Evolutionary conservation across 2,113 vertebrate genomes (phyloP).

Genomic region (Donacobius atricapilla): DNA sequence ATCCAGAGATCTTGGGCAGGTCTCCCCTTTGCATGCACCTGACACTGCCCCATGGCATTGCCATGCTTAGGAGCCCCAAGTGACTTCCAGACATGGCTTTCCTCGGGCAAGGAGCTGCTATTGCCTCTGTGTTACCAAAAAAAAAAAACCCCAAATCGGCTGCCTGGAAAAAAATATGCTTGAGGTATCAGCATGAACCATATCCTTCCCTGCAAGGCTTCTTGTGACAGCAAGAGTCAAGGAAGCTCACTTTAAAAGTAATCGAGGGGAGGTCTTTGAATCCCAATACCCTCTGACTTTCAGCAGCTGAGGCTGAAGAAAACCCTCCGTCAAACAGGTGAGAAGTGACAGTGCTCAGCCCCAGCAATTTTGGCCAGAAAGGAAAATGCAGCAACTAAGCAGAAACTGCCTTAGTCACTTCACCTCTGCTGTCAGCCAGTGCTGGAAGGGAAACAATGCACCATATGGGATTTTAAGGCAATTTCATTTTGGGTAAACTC

Average conservation of each 20-base stretch:
- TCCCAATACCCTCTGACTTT: not conserved
- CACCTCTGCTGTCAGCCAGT: not conserved
- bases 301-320: not conserved
- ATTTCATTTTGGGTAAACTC: conserved; percentile 7
- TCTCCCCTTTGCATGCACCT: not conserved
- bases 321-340: not conserved
- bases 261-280: not conserved
- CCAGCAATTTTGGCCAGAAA: not conserved
- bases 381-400: not conserved
- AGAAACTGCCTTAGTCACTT: not conserved
- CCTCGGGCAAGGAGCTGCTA: not conserved
- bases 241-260: not conserved
- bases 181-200: not conserved
- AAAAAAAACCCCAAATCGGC: not conserved
- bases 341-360: not conserved
- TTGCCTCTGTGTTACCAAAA: not conserved
- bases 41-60: not conserved
- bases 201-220: not conserved
- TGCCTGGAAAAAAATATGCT: not conserved
- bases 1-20: not conserved
- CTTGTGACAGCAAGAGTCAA: not conserved
- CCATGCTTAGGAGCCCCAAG: not conserved
- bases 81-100: not conserved
- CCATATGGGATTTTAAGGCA: conserved; percentile 29
- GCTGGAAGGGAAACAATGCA: conserved; percentile 11